These are phyloP conservation scores for Erebia epiphron DNA, from an alignment of 2,888 invertebrate genomes.

Conservation along the genomic window DNA sequence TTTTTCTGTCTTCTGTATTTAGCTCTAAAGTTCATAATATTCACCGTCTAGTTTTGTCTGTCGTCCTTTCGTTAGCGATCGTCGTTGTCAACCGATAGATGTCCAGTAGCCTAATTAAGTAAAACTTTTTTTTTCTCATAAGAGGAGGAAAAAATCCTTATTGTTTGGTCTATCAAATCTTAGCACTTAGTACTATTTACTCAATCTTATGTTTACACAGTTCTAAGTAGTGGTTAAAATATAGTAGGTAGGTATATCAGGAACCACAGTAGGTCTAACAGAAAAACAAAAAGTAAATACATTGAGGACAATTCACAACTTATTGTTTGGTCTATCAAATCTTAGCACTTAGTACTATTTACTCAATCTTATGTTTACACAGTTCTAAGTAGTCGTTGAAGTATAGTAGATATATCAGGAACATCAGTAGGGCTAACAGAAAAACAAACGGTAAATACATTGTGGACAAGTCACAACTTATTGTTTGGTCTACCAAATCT, in stretches of 20 bases:
- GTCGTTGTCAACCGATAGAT: too few relatives aligned
- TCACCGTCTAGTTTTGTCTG: too few relatives aligned
- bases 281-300: too few relatives aligned
- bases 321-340: background rate
- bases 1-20: too few relatives aligned
- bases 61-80: too few relatives aligned
- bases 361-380: slow-evolving; percentile 1
- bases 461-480: too few relatives aligned
- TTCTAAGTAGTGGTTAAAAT: background rate
- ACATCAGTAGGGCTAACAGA: slow-evolving; percentile 36
- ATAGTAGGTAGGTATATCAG: slow-evolving; percentile 49
- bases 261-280: slow-evolving; percentile 41
- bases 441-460: too few relatives aligned
- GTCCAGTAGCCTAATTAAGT: too few relatives aligned
- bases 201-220: background rate
- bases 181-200: background rate
- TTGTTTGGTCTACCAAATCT: background rate
- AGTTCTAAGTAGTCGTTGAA: background rate
- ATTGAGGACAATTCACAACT: too few relatives aligned
- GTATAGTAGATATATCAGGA: slow-evolving; percentile 51
- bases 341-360: background rate
- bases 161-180: background rate
- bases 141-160: too few relatives aligned
- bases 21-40: too few relatives aligned
- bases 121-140: too few relatives aligned